Evolutionary conservation across 2,888 invertebrate species (phyloP).

Genomic region (Eupsilia transversa): DNA sequence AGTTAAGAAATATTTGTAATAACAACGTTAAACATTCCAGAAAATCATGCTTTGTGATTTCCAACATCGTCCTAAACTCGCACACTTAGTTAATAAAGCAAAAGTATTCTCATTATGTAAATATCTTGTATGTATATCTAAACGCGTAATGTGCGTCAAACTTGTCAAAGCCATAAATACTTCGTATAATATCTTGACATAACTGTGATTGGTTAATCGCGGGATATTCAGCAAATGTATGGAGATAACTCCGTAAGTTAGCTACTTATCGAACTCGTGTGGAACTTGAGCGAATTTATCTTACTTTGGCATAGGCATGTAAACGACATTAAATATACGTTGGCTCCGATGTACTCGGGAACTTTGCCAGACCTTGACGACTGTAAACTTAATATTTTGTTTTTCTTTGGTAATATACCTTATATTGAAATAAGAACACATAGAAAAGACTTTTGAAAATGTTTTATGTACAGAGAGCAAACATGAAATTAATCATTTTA

Average conservation of each 20-base stretch:
- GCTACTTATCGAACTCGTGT: constrained; percentile 72
- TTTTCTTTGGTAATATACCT: constrained; percentile 27
- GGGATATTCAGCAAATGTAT: constrained; percentile 68
- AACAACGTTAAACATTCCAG: constrained; percentile 3
- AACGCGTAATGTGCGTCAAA: constrained; percentile 59
- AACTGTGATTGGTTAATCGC: constrained; percentile 68
- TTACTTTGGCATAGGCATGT: constrained; percentile 71
- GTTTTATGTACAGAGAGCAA: not conserved
- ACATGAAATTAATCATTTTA: no score
- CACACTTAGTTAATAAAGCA: constrained; percentile 40
- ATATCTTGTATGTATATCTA: constrained; percentile 47
- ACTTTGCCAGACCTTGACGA: constrained; percentile 53
- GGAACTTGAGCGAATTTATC: constrained; percentile 71
- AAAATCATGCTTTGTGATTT: constrained; percentile 20
- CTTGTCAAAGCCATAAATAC: constrained; percentile 61
- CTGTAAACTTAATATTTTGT: constrained; percentile 52
- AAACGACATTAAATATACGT: constrained; percentile 67
- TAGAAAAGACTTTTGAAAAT: not conserved
- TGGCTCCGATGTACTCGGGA: constrained; percentile 48
- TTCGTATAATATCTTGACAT: constrained; percentile 56
- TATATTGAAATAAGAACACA: constrained; percentile 37
- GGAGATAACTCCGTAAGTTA: constrained; percentile 71
- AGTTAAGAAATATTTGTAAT: not conserved
- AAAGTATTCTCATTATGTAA: constrained; percentile 55
- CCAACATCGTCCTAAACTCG: constrained; percentile 18